Evolutionary conservation across 1,140 invertebrate species (phyloP).

Genomic region (Argopecten irradians): DNA sequence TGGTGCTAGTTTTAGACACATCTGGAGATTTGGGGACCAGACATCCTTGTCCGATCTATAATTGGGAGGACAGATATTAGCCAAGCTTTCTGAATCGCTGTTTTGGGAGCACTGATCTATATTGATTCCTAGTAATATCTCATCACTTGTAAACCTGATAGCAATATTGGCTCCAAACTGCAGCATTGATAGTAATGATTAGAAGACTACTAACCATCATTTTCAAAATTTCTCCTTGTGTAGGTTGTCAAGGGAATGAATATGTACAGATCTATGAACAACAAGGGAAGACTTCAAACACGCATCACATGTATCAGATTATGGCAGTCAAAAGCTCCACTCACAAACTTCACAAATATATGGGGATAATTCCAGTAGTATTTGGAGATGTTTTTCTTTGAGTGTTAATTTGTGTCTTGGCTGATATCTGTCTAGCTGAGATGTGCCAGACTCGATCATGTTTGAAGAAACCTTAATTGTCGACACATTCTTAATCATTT

Average conservation of each 20-base stretch:
- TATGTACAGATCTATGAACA: background rate
- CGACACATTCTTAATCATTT: background rate
- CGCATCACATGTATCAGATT: background rate
- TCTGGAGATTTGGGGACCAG: background rate
- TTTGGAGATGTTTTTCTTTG: background rate
- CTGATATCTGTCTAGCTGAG: background rate
- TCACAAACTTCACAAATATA: background rate
- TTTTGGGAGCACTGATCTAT: background rate
- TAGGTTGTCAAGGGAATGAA: background rate
- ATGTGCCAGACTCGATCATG: background rate
- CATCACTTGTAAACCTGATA: background rate
- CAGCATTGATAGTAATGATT: background rate
- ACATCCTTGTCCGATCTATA: background rate
- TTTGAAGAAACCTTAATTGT: background rate
- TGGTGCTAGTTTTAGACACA: background rate
- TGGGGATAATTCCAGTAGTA: background rate
- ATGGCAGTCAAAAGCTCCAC: background rate
- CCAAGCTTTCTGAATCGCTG: background rate
- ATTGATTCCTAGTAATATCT: background rate
- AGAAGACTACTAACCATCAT: background rate
- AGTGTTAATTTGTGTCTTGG: background rate
- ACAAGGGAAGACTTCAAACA: background rate
- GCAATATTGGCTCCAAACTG: background rate
- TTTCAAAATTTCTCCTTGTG: background rate
- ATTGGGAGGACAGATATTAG: constrained; percentile 9